Percentiles rank a stretch among this genome's conserved stretches.
phyloP scores from a whole-genome alignment of 2,113 vertebrate genomes.

The Melanerpes aurifrons region DNA sequence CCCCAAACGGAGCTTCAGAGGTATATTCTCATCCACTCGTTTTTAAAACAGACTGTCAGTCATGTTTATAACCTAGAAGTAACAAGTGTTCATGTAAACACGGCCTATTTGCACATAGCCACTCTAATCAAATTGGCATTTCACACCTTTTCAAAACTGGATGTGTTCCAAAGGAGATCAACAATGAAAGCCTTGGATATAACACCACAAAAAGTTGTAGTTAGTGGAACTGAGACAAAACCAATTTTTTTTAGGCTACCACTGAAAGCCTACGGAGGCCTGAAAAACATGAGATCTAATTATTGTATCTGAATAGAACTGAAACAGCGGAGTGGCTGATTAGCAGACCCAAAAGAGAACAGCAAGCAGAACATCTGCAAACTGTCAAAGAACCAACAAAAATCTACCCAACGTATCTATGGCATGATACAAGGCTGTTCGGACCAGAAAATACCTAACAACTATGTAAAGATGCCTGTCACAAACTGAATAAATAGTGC shows the following conservation, averaged over 20 bases:
- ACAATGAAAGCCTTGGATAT: neutral
- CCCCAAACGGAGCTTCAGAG: conserved; percentile 22
- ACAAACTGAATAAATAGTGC: neutral
- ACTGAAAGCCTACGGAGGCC: neutral
- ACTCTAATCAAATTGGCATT: conserved; percentile 50
- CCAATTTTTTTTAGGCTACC: neutral
- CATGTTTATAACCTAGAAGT: conserved; percentile 58
- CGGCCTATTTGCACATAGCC: conserved; percentile 38
- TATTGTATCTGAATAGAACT: neutral
- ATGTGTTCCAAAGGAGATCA: conserved; percentile 18
- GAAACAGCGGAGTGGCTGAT: neutral
- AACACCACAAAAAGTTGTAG: neutral
- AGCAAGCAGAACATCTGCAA: neutral
- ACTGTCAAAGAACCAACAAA: neutral
- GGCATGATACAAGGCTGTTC: neutral
- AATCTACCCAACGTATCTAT: neutral
- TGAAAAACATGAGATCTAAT: neutral
- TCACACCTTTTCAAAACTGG: conserved; percentile 52
- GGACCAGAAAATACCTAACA: neutral
- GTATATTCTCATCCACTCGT: neutral
- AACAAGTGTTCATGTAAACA: conserved; percentile 44
- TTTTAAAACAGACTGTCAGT: conserved; percentile 65
- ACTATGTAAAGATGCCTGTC: neutral
- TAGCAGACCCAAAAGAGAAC: neutral
- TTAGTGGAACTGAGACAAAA: neutral